A percentile compares a stretch with the other conserved stretches of the same genome.
phyloP scores from a whole-genome alignment of 1,140 invertebrate species.

The Drosophila nebulosa region DNA sequence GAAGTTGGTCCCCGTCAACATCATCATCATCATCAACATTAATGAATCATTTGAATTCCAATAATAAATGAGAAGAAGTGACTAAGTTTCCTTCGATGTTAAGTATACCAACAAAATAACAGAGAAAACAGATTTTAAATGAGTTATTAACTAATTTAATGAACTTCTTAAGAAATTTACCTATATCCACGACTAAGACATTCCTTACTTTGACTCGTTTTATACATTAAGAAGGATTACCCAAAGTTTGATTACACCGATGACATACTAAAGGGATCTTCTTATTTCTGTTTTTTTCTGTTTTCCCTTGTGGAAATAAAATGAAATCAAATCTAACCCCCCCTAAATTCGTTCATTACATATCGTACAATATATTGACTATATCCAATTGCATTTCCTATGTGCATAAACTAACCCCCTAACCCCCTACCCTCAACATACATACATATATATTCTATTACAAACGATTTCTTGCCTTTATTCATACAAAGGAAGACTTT shows the following conservation, averaged over 20 bases:
- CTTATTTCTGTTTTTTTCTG: not conserved
- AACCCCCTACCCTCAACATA: not conserved
- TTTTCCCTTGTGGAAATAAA: conserved; percentile 16
- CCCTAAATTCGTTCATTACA: conserved; percentile 9
- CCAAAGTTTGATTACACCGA: not conserved
- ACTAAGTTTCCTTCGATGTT: not conserved
- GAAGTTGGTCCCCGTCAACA: not conserved
- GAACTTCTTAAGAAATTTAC: no score
- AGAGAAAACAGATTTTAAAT: no score
- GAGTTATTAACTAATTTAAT: no score
- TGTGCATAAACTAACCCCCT: conserved; percentile 55
- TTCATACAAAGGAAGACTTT: conserved; percentile 31
- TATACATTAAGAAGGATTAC: conserved; percentile 10
- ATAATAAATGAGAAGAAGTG: not conserved
- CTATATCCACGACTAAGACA: no score
- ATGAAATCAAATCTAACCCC: conserved; percentile 1
- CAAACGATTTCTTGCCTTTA: conserved; percentile 26
- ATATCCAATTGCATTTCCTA: conserved; percentile 76
- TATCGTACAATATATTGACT: conserved; percentile 37
- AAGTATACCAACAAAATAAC: no score
- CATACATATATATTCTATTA: conserved; percentile 8
- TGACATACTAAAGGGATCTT: not conserved
- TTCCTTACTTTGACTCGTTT: no score
- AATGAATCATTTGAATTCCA: not conserved
- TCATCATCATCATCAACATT: not conserved